These are phyloP conservation scores for Petrocephalus sullivani DNA, from an alignment of 2,797 vertebrate genomes.

Conservation along the genomic window DNA sequence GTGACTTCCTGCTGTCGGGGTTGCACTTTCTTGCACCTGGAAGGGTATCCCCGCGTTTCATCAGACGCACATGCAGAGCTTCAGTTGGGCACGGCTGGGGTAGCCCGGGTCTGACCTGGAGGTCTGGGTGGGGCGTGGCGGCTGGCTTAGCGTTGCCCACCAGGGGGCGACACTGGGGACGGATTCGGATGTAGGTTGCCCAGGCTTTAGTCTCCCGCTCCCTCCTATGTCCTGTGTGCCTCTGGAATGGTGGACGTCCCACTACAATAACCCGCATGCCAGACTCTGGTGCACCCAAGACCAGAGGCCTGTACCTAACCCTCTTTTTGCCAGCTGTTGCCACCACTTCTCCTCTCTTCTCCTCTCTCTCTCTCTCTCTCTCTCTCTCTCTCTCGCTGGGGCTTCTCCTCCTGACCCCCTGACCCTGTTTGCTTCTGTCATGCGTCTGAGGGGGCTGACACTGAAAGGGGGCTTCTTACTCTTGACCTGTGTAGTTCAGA, in stretches of 20 bases:
- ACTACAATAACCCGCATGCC: constrained; percentile 68
- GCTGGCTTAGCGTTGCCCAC: constrained; percentile 9
- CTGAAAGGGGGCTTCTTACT: constrained; percentile 83
- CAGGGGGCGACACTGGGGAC: constrained; percentile 20
- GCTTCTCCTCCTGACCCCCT: constrained; percentile 56
- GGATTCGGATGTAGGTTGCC: constrained; percentile 43
- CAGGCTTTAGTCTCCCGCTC: constrained; percentile 53
- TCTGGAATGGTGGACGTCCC: constrained; percentile 48
- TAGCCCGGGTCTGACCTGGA: background rate
- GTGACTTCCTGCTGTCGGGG: background rate
- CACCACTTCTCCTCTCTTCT: constrained; percentile 59
- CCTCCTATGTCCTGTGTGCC: constrained; percentile 46
- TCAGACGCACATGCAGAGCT: background rate
- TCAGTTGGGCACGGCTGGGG: background rate
- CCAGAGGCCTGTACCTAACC: constrained; percentile 37
- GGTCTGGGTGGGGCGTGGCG: background rate
- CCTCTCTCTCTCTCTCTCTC: constrained; percentile 32
- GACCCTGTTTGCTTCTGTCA: constrained; percentile 71
- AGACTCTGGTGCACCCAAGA: constrained; percentile 42
- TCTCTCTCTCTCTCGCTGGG: background rate
- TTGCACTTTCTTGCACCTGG: background rate
- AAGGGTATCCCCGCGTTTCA: background rate
- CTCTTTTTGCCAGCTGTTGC: constrained; percentile 71
- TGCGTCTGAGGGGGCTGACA: constrained; percentile 74
- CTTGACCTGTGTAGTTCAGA: constrained; percentile 96